phyloP scores from a whole-genome alignment of 2,888 invertebrate species.

The Neocrepidodera transversa region DNA sequence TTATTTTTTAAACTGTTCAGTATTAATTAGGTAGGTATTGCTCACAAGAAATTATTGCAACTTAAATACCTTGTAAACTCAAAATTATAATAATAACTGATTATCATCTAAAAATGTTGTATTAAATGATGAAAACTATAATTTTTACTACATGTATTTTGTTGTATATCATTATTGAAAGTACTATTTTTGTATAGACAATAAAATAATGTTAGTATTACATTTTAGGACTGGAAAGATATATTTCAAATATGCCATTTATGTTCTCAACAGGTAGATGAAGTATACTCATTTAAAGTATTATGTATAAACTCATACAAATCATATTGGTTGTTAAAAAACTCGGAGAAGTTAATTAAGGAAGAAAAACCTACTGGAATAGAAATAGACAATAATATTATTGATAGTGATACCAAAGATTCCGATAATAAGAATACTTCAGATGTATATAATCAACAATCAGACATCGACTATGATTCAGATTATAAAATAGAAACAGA shows the following conservation, averaged over 20 bases:
- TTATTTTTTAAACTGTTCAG: too few species aligned
- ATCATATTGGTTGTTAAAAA: conserved; percentile 27
- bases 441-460: neutral
- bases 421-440: neutral
- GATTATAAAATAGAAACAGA: conserved; percentile 1
- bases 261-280: conserved; percentile 48
- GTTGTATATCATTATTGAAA: too few species aligned
- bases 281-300: conserved; percentile 47
- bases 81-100: too few species aligned
- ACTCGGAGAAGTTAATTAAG: conserved; percentile 2
- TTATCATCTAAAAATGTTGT: too few species aligned
- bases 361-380: conserved; percentile 25
- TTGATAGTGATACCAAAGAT: neutral
- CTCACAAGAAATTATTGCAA: too few species aligned
- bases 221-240: conserved; percentile 46
- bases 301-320: conserved; percentile 48
- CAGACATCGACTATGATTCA: conserved; percentile 9
- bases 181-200: too few species aligned
- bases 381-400: conserved; percentile 35
- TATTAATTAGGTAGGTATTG: too few species aligned
- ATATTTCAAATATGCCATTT: conserved; percentile 43
- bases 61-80: too few species aligned
- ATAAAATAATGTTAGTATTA: conserved; percentile 26
- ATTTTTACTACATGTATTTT: too few species aligned
- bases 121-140: too few species aligned